Base-by-base conservation (phyloP, 1,140 invertebrate genomes). In the Neodiprion virginianus region DNA sequence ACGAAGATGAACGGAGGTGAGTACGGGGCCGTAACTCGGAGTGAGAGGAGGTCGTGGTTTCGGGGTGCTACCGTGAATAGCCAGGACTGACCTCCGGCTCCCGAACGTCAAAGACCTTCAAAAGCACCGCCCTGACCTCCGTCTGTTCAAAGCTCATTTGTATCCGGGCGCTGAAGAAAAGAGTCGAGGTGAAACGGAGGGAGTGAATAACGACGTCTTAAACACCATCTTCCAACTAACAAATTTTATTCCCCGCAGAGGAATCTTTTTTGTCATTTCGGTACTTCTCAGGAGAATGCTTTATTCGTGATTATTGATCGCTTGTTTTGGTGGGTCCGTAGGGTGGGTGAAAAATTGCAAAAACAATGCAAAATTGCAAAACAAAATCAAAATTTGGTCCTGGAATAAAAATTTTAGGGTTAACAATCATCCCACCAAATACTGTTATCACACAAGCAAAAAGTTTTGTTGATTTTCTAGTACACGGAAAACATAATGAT, bases 111-210 rank as follows among this genome's bases (percentile, higher is more conserved):
- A 82, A 81, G 77, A 76, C 61, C 74, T 80, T 86, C 82, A 85
- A 85, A 86, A 84, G 83, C 72, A 71, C 84, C 85, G 83, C 83
- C 72, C 69, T 79, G 69, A 78, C 77, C 79, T 79, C 77, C 76
- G 77, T 74, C 79, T 81, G 82, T 83, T 78, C 76, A 76, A 76
- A 82, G 77, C 83, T 85, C 84, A 85, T 85, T 83, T 86, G 82
- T 87, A 86, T 81, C 80, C 79, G 73, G 73, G 68, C 78, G 76
- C 73, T 75, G n/a, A 14, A 61, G n/a, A 61, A 61, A 61, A 61
- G 53, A 61, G 53, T 14, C 53, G 53, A 17, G 53, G 53, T 14
- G n/a, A 61, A 61, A 61, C 8, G 4, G n/a, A 61, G n/a, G 11
- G 53, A 61, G n/a, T 61, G 53, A 61, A 61, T 61, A 61, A 61